Conservation (phyloP, 2,113 vertebrate genomes). For the Lucifuga dentata region DNA sequence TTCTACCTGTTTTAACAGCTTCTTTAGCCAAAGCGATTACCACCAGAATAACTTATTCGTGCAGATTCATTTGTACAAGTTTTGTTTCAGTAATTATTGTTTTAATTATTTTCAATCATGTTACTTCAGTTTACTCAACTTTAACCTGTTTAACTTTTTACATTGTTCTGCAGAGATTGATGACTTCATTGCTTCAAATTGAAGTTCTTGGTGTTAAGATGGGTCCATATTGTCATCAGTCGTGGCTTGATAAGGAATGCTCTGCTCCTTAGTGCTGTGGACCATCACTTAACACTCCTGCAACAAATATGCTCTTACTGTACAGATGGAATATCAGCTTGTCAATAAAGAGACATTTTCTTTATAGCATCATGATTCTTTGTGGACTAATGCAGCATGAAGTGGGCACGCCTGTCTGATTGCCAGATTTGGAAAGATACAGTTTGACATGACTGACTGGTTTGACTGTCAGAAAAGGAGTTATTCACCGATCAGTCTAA, state of each 20-base stretch:
- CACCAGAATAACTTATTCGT: conserved; percentile 6
- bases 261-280: too few relatives aligned
- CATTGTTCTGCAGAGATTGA: conserved; percentile 1
- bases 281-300: conserved; percentile 5
- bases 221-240: conserved; percentile 49
- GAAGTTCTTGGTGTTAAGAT: conserved; percentile 55
- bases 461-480: too few relatives aligned
- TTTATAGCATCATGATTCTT: conserved; percentile 38
- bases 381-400: too few relatives aligned
- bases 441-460: too few relatives aligned
- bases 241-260: too few relatives aligned
- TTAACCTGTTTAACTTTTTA: too few relatives aligned
- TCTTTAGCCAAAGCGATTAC: conserved; percentile 8
- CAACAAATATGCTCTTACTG: conserved; percentile 24
- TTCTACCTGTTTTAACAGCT: conserved; percentile 1
- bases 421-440: too few relatives aligned
- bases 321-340: conserved; percentile 20
- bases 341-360: conserved; percentile 65
- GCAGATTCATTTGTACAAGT: conserved; percentile 6
- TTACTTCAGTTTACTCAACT: conserved; percentile 12
- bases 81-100: conserved; percentile 5
- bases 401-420: too few relatives aligned
- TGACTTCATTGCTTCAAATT: conserved; percentile 65
- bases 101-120: background rate
- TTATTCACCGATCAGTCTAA: too few relatives aligned